These are phyloP conservation scores for Pachymerium ferrugineum DNA, from an alignment of 2,888 invertebrate genomes.

Conservation along the genomic window DNA sequence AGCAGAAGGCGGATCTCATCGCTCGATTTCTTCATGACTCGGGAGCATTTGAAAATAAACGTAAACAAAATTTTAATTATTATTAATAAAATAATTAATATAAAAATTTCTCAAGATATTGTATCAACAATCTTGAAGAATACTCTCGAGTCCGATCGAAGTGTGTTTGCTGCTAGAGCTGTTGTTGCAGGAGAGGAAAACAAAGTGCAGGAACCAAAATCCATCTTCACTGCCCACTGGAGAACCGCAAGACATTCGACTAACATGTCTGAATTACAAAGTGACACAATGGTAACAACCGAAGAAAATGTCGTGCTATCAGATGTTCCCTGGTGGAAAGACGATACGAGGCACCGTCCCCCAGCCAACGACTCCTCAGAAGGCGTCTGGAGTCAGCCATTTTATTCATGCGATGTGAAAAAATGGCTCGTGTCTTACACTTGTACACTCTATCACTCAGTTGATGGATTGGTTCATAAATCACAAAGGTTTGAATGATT, in stretches of 20 bases:
- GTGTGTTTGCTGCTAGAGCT: constrained; percentile 28
- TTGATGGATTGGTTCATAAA: constrained; percentile 5
- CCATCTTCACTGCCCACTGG: neutral
- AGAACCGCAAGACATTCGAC: neutral
- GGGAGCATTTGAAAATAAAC: constrained; percentile 34
- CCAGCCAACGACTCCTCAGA: neutral
- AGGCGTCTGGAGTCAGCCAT: constrained; percentile 86
- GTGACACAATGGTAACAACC: neutral
- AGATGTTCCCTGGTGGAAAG: constrained; percentile 7
- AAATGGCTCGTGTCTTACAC: constrained; percentile 83
- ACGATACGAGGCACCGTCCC: neutral
- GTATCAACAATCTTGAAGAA: constrained; percentile 30
- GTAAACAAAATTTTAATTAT: constrained; percentile 29
- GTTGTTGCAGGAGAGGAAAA: constrained; percentile 28
- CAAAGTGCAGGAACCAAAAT: constrained; percentile 28
- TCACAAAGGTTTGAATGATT: neutral
- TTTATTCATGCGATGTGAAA: constrained; percentile 71
- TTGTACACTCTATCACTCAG: constrained; percentile 55
- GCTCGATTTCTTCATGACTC: constrained; percentile 58
- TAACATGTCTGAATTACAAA: neutral
- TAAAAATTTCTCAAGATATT: constrained; percentile 20
- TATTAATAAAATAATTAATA: neutral
- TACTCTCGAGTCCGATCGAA: constrained; percentile 30
- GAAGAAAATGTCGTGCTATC: neutral
- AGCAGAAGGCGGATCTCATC: constrained; percentile 72